Evolutionary conservation across 2,888 invertebrate species (phyloP), one percentile per base, ranked within the genome.

Genomic region (Tachystola acroxantha): DNA sequence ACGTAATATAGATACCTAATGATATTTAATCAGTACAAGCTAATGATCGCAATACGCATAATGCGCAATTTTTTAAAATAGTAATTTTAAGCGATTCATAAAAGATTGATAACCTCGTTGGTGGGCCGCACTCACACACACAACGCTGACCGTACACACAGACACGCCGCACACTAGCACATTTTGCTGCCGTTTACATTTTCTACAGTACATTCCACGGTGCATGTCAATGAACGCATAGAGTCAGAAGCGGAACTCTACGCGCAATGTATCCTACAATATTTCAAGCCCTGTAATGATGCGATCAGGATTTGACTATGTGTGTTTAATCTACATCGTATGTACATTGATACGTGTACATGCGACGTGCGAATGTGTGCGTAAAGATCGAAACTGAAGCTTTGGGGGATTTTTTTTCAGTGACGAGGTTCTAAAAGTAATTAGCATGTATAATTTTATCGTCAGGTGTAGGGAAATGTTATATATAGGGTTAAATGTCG

Each of bases 91-190:
- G 72, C 69, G 65, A 70, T 71, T 75, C 69, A 70, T 69, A 59
- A 56, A 56, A 77, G 70, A 75, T 74, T 75, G 74, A 77, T 79
- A 78, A 78, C 76, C 76, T 73, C 69, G 69, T 67, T 67, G 68
- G 67, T 72, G 73, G 67, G 62, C 64, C 53, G 53, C 54, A 49
- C 61, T 36, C 61, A 56, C 51, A 51, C 53, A 52, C 56, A 52
- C 51, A 29, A 28, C 50, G 52, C 51, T 46, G 53, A 40, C 53
- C 30, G 51, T 40, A 45, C 49, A 47, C 40, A 53, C 57, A 40
- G 60, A 54, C 61, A 58, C 53, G 34, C 16, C 24, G 24, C 24
- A 24, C 24, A 24, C 24, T n/a, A 24, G 32, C 43, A 11, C 32
- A 10, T 1, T n/a, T 9, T 25, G 32, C 26, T 40, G 36, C 28